These are phyloP conservation scores for Netelia inedita DNA, from an alignment of 2,888 invertebrate species.

Conservation along the genomic window DNA sequence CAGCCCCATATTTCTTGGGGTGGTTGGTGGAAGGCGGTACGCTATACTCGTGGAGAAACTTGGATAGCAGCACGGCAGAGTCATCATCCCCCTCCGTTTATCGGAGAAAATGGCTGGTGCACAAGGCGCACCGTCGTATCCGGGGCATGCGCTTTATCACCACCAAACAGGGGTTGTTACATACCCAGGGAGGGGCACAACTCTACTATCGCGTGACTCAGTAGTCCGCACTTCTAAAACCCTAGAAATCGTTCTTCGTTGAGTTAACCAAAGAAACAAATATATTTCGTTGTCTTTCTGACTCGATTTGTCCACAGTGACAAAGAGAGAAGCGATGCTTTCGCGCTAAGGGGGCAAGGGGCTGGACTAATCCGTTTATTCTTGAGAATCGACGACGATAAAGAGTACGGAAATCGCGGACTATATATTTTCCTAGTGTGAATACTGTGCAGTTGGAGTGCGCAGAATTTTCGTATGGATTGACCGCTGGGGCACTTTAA, in stretches of 20 bases:
- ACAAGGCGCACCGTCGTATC: conserved; percentile 12
- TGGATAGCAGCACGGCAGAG: conserved; percentile 47
- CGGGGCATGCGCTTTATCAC: conserved; percentile 77
- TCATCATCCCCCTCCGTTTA: conserved; percentile 74
- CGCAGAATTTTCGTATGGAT: conserved; percentile 68
- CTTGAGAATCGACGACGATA: conserved; percentile 25
- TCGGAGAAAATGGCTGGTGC: conserved; percentile 62
- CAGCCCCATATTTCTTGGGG: conserved; percentile 47
- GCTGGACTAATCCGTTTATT: background rate
- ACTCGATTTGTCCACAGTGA: background rate
- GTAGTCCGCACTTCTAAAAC: conserved; percentile 76
- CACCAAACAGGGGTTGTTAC: conserved; percentile 78
- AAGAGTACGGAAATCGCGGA: conserved; percentile 20
- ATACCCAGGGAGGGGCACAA: conserved; percentile 80
- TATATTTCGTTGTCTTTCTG: conserved; percentile 2
- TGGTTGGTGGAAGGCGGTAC: conserved; percentile 35
- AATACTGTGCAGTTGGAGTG: conserved; percentile 64
- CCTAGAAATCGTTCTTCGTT: conserved; percentile 38
- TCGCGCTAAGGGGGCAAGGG: background rate
- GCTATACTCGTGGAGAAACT: conserved; percentile 33
- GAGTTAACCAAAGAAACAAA: background rate
- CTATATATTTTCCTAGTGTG: conserved; percentile 46
- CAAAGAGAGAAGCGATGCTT: background rate
- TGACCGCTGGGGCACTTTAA: conserved; percentile 66
- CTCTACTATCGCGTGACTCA: conserved; percentile 79